Percentiles rank a stretch among this genome's conserved stretches.
These are phyloP conservation scores for Upupa epops DNA, from an alignment of 2,113 vertebrate species.

Conservation along the genomic window DNA sequence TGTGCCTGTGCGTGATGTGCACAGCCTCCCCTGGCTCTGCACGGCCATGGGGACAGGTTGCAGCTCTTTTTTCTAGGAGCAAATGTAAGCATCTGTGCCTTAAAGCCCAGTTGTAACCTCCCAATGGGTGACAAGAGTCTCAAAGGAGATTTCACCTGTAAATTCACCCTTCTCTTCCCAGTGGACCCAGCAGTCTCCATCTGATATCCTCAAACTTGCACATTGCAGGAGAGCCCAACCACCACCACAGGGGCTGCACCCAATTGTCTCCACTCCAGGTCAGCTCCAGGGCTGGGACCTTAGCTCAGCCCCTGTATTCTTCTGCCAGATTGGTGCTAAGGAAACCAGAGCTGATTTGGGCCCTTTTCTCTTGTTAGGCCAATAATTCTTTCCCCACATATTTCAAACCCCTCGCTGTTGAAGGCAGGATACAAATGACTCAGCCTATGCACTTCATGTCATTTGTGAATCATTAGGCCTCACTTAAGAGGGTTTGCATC, in stretches of 20 bases:
- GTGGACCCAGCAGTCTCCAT: background rate
- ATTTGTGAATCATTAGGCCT: constrained; percentile 40
- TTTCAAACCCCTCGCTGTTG: background rate
- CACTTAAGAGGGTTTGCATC: constrained; percentile 27
- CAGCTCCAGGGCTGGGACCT: background rate
- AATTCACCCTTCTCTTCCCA: background rate
- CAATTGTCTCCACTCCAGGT: background rate
- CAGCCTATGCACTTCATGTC: background rate
- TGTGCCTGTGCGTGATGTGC: background rate
- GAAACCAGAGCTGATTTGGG: background rate
- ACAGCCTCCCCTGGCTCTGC: background rate
- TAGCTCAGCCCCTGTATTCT: fast-evolving
- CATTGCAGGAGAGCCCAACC: background rate
- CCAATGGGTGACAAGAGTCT: fast-evolving
- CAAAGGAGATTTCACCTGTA: background rate
- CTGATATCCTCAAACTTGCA: background rate
- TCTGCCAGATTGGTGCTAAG: background rate
- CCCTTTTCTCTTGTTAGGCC: background rate
- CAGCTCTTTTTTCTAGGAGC: background rate
- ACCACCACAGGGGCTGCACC: fast-evolving
- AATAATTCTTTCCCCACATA: constrained; percentile 7
- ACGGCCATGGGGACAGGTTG: background rate
- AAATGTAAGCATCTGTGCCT: fast-evolving
- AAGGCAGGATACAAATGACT: background rate
- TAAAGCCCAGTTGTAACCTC: background rate